These are phyloP conservation scores for Drosophila mulleri DNA, from an alignment of 2,888 invertebrate species.

Conservation along the genomic window DNA sequence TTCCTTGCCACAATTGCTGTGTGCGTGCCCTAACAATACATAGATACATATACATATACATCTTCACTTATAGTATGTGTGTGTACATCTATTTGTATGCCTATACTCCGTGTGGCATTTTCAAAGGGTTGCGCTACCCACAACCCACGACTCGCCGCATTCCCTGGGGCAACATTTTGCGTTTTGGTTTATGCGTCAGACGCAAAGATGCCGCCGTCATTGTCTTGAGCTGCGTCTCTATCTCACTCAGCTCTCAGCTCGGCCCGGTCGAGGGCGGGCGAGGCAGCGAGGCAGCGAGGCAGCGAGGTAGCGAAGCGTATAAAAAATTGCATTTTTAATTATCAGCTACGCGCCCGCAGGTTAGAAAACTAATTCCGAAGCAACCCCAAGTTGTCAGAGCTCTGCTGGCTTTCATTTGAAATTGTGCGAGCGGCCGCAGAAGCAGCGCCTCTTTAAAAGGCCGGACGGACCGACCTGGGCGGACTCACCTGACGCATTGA, in stretches of 20 bases:
- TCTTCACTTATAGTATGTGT: background rate
- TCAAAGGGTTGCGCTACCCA: constrained; percentile 70
- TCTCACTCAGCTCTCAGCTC: constrained; percentile 2
- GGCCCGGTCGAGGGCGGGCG: constrained; percentile 2
- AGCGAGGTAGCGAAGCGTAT: constrained; percentile 24
- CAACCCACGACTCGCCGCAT: constrained; percentile 32
- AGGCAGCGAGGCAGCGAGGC: background rate
- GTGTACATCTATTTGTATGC: background rate
- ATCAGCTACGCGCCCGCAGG: constrained; percentile 73
- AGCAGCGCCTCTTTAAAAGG: background rate
- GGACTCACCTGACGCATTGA: constrained; percentile 75
- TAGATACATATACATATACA: background rate
- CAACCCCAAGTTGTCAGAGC: constrained; percentile 57
- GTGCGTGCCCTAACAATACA: constrained; percentile 1
- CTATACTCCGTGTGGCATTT: constrained; percentile 11
- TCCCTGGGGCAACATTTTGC: constrained; percentile 78
- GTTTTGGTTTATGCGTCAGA: constrained; percentile 79
- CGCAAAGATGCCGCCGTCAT: constrained; percentile 72
- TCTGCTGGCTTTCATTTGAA: constrained; percentile 43
- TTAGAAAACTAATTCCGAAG: constrained; percentile 76
- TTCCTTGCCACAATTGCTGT: constrained; percentile 52
- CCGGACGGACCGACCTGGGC: constrained; percentile 1
- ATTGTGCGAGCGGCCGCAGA: constrained; percentile 32
- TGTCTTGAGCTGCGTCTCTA: constrained; percentile 61
- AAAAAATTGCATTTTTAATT: constrained; percentile 81